Percentiles rank a stretch among this genome's conserved stretches.
Evolutionary conservation across 2,888 invertebrate genomes (phyloP).

Genomic region (Rapana venosa): DNA sequence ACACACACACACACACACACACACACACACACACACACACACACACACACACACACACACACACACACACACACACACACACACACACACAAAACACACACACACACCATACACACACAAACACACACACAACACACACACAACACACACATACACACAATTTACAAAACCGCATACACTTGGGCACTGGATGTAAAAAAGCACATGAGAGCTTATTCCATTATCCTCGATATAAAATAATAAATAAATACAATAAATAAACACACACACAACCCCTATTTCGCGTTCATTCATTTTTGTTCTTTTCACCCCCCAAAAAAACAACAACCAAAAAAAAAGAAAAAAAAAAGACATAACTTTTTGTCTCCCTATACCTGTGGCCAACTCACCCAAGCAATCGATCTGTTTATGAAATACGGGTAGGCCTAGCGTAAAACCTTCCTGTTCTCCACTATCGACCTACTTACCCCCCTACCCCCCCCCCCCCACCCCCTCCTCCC

Average conservation of each 20-base stretch:
- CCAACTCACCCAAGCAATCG: background rate
- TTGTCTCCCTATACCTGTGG: background rate
- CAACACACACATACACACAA: too few species aligned
- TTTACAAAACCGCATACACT: too few species aligned
- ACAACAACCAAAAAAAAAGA: too few species aligned
- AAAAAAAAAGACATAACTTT: background rate
- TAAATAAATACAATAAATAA: too few species aligned
- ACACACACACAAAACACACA: background rate
- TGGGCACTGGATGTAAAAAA: background rate
- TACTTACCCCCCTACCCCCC: too few species aligned
- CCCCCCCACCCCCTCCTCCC: too few species aligned
- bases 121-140: background rate
- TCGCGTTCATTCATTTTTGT: too few species aligned
- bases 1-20: background rate
- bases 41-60: constrained; percentile 19
- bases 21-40: constrained; percentile 18
- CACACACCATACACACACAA: constrained; percentile 10
- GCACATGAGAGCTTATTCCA: too few species aligned
- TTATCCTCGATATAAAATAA: too few species aligned
- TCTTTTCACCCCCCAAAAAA: background rate
- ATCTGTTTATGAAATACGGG: background rate
- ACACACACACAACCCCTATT: background rate
- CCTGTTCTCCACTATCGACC: too few species aligned
- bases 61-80: constrained; percentile 3
- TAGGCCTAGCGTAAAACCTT: background rate